Evolutionary conservation across 2,113 vertebrate genomes (phyloP), one percentile per base, ranked within the genome.

Genomic region (Rhombomys opimus): DNA sequence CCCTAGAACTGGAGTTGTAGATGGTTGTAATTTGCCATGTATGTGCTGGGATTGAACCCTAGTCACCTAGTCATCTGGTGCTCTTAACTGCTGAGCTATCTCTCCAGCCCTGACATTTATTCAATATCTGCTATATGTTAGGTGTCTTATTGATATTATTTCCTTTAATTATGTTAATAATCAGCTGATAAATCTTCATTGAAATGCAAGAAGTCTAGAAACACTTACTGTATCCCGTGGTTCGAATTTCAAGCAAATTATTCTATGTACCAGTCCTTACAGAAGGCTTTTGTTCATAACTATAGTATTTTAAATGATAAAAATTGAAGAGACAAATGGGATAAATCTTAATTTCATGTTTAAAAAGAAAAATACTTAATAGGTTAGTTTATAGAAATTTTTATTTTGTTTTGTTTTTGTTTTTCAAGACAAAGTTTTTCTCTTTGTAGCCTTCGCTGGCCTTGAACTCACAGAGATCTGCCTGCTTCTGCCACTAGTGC

Each of bases 301-400:
- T 94, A 8, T 50, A 84, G 78, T 20, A 67, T 25, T 94, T 96
- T 54, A 93, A 30, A 95, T 52, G 75, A 35, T 82, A 75, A 91
- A 86, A 96, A 78, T 11, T 76, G 46, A 86, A 94, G 76, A 87
- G 50, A 92, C 87, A 95, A 92, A 89, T 65, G 93, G 80, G 78
- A 68, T 82, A 87, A 89, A 77, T 30, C 15, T 95, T 88, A 86
- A 87, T 78, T 35, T 46, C 22, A 63, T 95, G n/a, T 76, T 65
- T 97, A 90, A 86, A 96, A 93, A 90, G 87, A 46, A 95, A 86
- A 93, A 82, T 88, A 17, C 59, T 95, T 46, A 65, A 61, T 91
- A 61, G 93, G 18, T 90, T 90, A 92, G 90, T 54, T 76, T 89
- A 61, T 15, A 27, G 65, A 68, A 95, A 89, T 73, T 84, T 77